Base-by-base conservation (phyloP, 2,888 invertebrate species). In the Troglohyphantes excavatus region DNA sequence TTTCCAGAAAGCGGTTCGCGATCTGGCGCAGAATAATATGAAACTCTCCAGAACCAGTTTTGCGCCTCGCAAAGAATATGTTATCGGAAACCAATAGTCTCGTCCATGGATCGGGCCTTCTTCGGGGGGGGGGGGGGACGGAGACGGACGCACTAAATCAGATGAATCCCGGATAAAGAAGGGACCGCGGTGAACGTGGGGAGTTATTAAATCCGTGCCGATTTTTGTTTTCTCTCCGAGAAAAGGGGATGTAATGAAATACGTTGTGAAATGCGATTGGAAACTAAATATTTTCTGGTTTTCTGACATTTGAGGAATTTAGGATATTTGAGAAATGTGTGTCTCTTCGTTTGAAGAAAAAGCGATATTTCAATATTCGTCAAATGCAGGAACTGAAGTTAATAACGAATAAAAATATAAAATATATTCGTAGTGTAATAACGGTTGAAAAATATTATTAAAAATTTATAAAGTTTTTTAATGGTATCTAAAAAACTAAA, bases 51-150 rank as follows among this genome's bases (percentile, higher is more conserved):
- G 78, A 76, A 68, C 59, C 29, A 27, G 75, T 78, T 79, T 79
- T 75, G 67, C 73, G 83, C 76, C 67, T 68, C 68, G 61, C 43
- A 78, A 86, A 70, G 86, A 86, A 86, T 86, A 78, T 86, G 86
- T 79, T 86, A 86, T 86, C 86, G 86, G 72, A 86, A 86, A 86
- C 78, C 86, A 86, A 86, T 86, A 86, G 61, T 86, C 86, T 63
- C 53, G 13, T n/a, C 26, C 59, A 23, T 26, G 17, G 2, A 33
- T 26, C n/a, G 67, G n/a, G n/a, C n/a, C 46, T 43, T 43, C 59
- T 33, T 19, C 19, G 27, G 43, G 19, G 19, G 21, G n/a, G n/a
- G n/a, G n/a, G n/a, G n/a, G n/a, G 23, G 61, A 29, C 33, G 61
- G 53, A 68, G 68, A 19, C 27, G 43, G 27, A 61, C 13, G 21